Conservation (phyloP, 2,113 vertebrate species). For the Fulica atra region DNA sequence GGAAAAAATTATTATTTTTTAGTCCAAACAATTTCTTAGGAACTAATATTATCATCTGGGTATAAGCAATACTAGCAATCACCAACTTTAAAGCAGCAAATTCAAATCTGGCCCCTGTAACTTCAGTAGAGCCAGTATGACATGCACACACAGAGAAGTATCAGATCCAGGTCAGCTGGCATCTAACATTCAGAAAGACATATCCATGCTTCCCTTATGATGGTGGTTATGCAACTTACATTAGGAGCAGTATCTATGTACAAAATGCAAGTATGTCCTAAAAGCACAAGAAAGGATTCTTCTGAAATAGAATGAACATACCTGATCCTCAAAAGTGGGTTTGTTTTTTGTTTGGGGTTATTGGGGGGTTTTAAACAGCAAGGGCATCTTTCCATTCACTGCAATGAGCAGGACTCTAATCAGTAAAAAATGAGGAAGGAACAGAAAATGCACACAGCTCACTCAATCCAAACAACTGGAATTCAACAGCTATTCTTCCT, state of each 20-base stretch:
- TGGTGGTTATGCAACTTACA: neutral
- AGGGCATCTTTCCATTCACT: neutral
- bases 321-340: neutral
- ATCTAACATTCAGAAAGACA: neutral
- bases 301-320: neutral
- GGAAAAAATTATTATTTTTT: neutral
- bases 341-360: too few species aligned
- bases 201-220: neutral
- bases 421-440: neutral
- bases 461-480: neutral
- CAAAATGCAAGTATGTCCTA: neutral
- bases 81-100: neutral
- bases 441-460: neutral
- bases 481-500: neutral
- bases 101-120: neutral
- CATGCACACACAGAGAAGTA: neutral
- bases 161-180: conserved; percentile 4
- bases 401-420: neutral
- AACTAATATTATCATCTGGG: neutral
- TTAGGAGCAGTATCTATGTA: neutral
- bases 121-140: neutral
- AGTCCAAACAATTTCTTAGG: neutral
- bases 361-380: too few species aligned
- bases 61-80: neutral
- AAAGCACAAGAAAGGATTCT: neutral